These are phyloP conservation scores for Eristalinus sepulchralis DNA, from an alignment of 2,888 invertebrate genomes.

Conservation along the genomic window DNA sequence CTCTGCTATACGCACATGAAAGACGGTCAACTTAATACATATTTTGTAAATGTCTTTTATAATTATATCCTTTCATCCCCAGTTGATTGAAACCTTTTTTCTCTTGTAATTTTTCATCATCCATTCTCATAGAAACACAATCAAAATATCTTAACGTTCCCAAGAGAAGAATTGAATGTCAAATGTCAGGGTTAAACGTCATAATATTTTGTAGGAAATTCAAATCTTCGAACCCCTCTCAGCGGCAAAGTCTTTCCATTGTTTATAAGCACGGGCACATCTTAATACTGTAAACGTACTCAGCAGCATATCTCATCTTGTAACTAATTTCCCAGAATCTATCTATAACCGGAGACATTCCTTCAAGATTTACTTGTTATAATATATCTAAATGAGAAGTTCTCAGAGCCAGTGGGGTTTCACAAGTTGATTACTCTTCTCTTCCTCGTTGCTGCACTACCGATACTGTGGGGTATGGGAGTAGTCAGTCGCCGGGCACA, in stretches of 20 bases:
- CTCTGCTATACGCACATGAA: too few relatives aligned
- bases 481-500: slow-evolving; percentile 26
- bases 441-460: slow-evolving; percentile 39
- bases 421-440: slow-evolving; percentile 46
- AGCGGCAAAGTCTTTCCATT: not conserved
- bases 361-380: slow-evolving; percentile 12
- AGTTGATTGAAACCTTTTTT: too few relatives aligned
- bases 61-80: too few relatives aligned
- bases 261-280: not conserved
- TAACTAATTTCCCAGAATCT: slow-evolving; percentile 31
- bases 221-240: not conserved
- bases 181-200: not conserved
- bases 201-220: not conserved
- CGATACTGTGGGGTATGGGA: not conserved
- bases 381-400: slow-evolving; percentile 36
- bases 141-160: not conserved
- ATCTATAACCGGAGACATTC: slow-evolving; percentile 19
- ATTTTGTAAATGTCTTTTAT: too few relatives aligned
- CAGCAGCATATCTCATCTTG: slow-evolving; percentile 2
- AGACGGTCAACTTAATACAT: too few relatives aligned
- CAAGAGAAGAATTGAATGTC: not conserved
- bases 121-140: not conserved
- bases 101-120: too few relatives aligned
- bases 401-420: slow-evolving; percentile 45
- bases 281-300: not conserved